Evolutionary conservation across 2,888 invertebrate species (phyloP), one percentile per base, ranked within the genome.

Genomic region (Drosophila robusta): DNA sequence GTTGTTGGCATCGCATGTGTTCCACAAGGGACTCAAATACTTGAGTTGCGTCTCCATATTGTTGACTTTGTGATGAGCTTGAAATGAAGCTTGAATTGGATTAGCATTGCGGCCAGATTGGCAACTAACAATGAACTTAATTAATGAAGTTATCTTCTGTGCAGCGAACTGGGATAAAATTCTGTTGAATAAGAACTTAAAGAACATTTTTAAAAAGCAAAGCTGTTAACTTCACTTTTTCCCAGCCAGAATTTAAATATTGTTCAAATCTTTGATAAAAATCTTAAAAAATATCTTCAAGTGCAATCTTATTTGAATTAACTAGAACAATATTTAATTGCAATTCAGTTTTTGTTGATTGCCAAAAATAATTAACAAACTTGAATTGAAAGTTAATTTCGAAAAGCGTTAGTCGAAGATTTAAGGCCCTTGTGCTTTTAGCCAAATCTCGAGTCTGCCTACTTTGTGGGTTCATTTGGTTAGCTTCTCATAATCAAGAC

Each of bases 51-150:
- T 26, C 12, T 14, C 34, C 36, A 18, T 38, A 3, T 38, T 76
- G 62, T 74, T 78, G 74, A 78, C 78, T 75, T 63, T 77, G 61
- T 56, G 52, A 58, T 67, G 68, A 57, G 73, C 47, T 55, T 29
- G 51, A 58, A 73, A 67, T 73, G 60, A 46, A 56, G 62, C 63
- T 49, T 39, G 39, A 78, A 60, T 75, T 61, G 60, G 50, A 68
- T 77, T 58, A 77, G 47, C 14, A 52, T 52, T 61, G 54, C 55
- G 65, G 18, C 14, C 26, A 16, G 14, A 57, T 52, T 36, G 36
- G 42, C 41, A 61, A 50, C 68, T 57, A 52, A 54, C 74, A 63
- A 54, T 36, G 45, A 39, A 60, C 60, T 74, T 57, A 58, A 63
- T 61, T 78, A 68, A 75, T 75, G 68, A 73, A 74, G 54, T 67